Conservation (phyloP, 53 echinoderm and acorn worm genomes). For the Zoroaster sp. region DNA sequence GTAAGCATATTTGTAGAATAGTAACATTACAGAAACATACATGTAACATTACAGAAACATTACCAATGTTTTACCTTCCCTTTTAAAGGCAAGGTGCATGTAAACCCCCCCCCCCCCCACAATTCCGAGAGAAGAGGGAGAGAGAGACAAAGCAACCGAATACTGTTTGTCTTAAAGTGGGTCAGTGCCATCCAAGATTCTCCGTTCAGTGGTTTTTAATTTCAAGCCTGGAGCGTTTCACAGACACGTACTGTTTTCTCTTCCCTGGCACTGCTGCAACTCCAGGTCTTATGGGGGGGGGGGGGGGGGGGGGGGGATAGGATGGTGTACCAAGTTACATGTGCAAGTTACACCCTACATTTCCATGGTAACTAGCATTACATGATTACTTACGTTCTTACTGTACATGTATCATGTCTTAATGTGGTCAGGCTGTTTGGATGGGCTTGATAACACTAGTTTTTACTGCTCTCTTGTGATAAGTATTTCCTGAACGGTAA, state of each 20-base stretch:
- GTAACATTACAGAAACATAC: too few relatives aligned
- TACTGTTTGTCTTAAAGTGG: slow-evolving; percentile 9
- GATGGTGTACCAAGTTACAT: not conserved
- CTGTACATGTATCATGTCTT: too few relatives aligned
- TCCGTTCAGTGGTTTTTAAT: not conserved
- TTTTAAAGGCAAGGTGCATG: too few relatives aligned
- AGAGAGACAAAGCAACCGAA: not conserved
- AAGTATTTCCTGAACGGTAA: too few relatives aligned
- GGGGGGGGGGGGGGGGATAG: not conserved
- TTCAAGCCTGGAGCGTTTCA: not conserved
- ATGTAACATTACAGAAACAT: too few relatives aligned
- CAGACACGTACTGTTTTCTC: not conserved
- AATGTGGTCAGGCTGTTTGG: too few relatives aligned
- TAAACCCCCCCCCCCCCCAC: too few relatives aligned
- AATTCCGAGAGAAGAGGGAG: not conserved
- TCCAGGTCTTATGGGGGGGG: not conserved
- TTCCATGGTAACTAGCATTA: not conserved
- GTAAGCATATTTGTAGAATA: too few relatives aligned
- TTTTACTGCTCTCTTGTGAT: too few relatives aligned
- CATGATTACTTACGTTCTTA: too few relatives aligned
- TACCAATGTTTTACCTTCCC: too few relatives aligned
- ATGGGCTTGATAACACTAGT: too few relatives aligned
- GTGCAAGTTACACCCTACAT: not conserved
- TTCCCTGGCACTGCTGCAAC: not conserved
- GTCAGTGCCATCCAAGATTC: not conserved